A percentile compares a stretch with the other conserved stretches of the same genome.
Conservation (phyloP, 1,140 invertebrate species). For the Solen grandis region DNA sequence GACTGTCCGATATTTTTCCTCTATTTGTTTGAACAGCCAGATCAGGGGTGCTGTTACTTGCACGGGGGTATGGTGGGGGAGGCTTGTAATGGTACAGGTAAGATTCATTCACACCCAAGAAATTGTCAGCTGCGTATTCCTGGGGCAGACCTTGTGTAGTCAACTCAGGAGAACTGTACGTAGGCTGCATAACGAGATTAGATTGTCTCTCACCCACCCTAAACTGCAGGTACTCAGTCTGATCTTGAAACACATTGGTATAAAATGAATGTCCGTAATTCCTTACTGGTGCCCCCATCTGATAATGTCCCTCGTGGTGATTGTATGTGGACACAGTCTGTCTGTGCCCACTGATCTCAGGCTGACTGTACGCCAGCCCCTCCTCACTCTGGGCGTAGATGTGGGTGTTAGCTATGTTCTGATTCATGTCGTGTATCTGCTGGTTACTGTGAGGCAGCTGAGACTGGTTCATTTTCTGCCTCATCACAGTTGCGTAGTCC, state of each 20-base stretch:
- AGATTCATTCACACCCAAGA: slow-evolving; percentile 77
- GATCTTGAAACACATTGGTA: slow-evolving; percentile 66
- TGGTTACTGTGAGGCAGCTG: slow-evolving; percentile 51
- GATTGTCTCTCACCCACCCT: slow-evolving; percentile 62
- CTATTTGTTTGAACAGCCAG: slow-evolving; percentile 82
- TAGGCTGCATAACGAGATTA: slow-evolving; percentile 77
- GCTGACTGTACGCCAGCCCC: slow-evolving; percentile 73
- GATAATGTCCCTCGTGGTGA: slow-evolving; percentile 24
- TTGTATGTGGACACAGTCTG: not conserved
- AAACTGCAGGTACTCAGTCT: slow-evolving; percentile 58
- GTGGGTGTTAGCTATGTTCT: slow-evolving; percentile 68
- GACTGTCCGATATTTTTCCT: slow-evolving; percentile 81
- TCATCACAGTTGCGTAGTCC: slow-evolving; percentile 96
- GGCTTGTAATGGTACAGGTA: slow-evolving; percentile 87
- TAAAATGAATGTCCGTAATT: slow-evolving; percentile 69
- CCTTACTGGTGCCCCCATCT: slow-evolving; percentile 41
- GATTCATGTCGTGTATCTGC: slow-evolving; percentile 52
- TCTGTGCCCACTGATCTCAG: slow-evolving; percentile 65
- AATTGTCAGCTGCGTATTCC: slow-evolving; percentile 80
- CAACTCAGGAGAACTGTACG: slow-evolving; percentile 82
- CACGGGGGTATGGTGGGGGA: slow-evolving; percentile 89
- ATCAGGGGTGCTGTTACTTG: slow-evolving; percentile 91
- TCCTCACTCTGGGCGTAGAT: slow-evolving; percentile 68
- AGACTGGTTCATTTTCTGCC: slow-evolving; percentile 80
- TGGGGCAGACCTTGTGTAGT: slow-evolving; percentile 73